These are phyloP conservation scores for Zaprionus obscuricornis DNA, from an alignment of 2,888 invertebrate genomes.

Conservation along the genomic window DNA sequence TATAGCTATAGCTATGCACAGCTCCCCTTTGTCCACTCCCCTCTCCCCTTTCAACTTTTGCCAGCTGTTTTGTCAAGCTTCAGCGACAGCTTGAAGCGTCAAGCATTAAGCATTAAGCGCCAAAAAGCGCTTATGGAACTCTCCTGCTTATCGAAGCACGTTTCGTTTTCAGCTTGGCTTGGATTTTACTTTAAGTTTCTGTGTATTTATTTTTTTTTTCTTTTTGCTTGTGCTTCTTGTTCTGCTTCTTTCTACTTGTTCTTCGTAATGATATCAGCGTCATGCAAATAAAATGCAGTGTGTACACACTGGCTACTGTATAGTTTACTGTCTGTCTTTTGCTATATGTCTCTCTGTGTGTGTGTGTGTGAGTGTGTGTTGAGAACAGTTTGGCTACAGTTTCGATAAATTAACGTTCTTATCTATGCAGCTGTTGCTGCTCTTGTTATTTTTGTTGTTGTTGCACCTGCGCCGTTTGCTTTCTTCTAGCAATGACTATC, in stretches of 20 bases:
- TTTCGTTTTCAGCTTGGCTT: constrained; percentile 45
- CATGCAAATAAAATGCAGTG: constrained; percentile 36
- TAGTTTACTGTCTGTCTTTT: neutral
- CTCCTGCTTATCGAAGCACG: constrained; percentile 43
- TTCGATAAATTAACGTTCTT: constrained; percentile 68
- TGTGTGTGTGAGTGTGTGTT: constrained; percentile 3
- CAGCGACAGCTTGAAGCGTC: no score
- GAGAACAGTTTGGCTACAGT: constrained; percentile 28
- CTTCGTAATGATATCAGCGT: constrained; percentile 47
- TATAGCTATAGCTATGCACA: constrained; percentile 2
- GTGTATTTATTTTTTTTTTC: constrained; percentile 16
- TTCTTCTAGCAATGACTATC: constrained; percentile 52
- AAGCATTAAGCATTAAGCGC: no score
- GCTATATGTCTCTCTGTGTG: neutral
- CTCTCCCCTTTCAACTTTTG: constrained; percentile 26
- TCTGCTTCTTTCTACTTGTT: constrained; percentile 10
- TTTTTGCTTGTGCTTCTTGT: neutral
- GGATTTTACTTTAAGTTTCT: no score
- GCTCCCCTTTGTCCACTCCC: constrained; percentile 9
- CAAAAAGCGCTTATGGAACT: no score
- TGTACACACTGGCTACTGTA: constrained; percentile 29
- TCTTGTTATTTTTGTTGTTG: constrained; percentile 42
- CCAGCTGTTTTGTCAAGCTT: no score
- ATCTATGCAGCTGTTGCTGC: constrained; percentile 69
- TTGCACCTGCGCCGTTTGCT: constrained; percentile 64